Base-by-base conservation (phyloP, 2,888 invertebrate genomes). In the Noctua fimbriata region DNA sequence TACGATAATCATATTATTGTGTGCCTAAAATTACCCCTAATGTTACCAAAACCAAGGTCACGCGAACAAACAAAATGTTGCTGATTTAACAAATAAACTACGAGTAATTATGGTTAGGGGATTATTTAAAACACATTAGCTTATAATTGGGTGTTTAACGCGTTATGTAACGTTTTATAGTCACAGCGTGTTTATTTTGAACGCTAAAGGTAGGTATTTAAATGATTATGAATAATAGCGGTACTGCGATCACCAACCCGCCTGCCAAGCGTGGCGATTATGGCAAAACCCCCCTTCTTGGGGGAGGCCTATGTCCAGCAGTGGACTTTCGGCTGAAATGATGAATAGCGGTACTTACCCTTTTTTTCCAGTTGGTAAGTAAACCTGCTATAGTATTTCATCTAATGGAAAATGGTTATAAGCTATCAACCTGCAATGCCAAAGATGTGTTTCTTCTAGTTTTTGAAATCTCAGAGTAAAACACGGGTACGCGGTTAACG, bases 91-190 rank as follows among this genome's bases (percentile, higher is more conserved):
- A 44, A 82, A 71, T 52, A 82, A 70, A 72, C 41, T 70, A n/a
- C 3, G n/a, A 21, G 47, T 55, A 73, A 81, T 76, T 83, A 72
- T 65, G 72, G 36, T n/a, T 73, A 9, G 49, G 47, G 69, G 6
- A 28, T 72, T 85, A 85, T 85, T 85, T 85, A 73, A 66, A 85
- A 82, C 65, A 70, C 69, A 81, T 83, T 85, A 81, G 9, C 18
- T 66, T 66, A 41, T 76, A 85, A 85, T 85, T 70, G 58, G 74
- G 65, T 52, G 9, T 4, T 76, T 66, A 85, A 52, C 21, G 9
- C 14, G 16, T 69, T 47, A 32, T 60, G 36, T 49, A 72, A 24
- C 16, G 28, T 76, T 73, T 73, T 71, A 60, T 63, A 32, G 5
- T 32, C 10, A 21, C 21, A 32, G 10, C 32, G 32, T 63, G 32